A percentile compares a stretch with the other conserved stretches of the same genome.
Conservation (phyloP, 1,140 invertebrate species). For the Drosophila parabipectinata region DNA sequence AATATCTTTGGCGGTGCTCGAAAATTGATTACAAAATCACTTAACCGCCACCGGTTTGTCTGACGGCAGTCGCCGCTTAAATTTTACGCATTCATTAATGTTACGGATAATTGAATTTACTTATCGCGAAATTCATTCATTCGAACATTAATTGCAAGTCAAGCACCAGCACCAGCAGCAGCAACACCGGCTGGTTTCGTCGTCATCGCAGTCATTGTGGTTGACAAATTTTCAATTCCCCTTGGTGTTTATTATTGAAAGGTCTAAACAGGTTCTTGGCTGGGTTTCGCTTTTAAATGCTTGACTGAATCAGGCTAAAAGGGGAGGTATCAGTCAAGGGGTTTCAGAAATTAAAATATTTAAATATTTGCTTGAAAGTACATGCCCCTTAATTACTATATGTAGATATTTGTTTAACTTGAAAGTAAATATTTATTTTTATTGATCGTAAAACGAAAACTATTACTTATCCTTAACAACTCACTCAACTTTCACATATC, state of each 20-base stretch:
- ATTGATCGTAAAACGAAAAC: not conserved
- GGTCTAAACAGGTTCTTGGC: slow-evolving; percentile 31
- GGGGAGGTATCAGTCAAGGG: not conserved
- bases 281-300: not conserved
- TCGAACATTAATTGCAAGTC: slow-evolving; percentile 63
- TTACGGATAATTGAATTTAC: slow-evolving; percentile 81
- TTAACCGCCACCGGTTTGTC: slow-evolving; percentile 55
- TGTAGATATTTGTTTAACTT: no score
- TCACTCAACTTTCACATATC: not conserved
- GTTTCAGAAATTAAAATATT: no score
- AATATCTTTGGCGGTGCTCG: slow-evolving; percentile 22
- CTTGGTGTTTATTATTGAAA: slow-evolving; percentile 24
- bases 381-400: no score
- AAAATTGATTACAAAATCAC: slow-evolving; percentile 72
- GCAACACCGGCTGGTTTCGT: no score
- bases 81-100: slow-evolving; percentile 82
- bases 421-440: not conserved
- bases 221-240: slow-evolving; percentile 40
- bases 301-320: not conserved
- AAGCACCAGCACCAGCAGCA: slow-evolving; percentile 19
- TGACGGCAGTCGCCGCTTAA: slow-evolving; percentile 59
- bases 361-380: no score
- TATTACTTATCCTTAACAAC: not conserved
- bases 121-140: slow-evolving; percentile 79
- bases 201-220: slow-evolving; percentile 1